Percentiles rank a stretch among this genome's conserved stretches.
Evolutionary conservation across 2,797 vertebrate species (phyloP).

Genomic region (Fistularia commersonii): DNA sequence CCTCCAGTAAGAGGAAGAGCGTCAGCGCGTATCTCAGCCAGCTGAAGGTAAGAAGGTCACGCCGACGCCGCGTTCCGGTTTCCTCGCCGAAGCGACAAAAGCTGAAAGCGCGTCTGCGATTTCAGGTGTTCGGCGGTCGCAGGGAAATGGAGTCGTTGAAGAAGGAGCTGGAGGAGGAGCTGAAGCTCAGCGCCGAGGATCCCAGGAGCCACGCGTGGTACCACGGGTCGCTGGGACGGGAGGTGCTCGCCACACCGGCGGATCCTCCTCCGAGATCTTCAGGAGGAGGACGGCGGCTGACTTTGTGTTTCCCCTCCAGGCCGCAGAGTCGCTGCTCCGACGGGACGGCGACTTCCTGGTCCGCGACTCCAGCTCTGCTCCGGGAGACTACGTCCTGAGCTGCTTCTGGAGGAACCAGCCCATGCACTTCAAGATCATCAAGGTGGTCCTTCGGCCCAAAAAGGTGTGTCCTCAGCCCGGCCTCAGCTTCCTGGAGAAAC

Average conservation of each 20-base stretch:
- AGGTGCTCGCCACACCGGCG: conserved; percentile 62
- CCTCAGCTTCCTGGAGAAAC: too few relatives aligned
- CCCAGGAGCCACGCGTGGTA: conserved; percentile 83
- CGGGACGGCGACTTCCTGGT: conserved; percentile 87
- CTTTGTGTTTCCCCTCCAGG: conserved; percentile 56
- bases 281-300: background rate
- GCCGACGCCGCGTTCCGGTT: too few relatives aligned
- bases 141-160: conserved; percentile 73
- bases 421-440: conserved; percentile 87
- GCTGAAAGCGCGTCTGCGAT: too few relatives aligned
- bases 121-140: conserved; percentile 63
- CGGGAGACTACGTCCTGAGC: conserved; percentile 79
- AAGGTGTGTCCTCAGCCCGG: conserved; percentile 67
- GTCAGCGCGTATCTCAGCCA: conserved; percentile 65
- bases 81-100: too few relatives aligned
- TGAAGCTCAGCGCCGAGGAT: conserved; percentile 79
- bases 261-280: background rate
- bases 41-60: conserved; percentile 61
- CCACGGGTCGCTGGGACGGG: conserved; percentile 76
- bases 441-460: conserved; percentile 81
- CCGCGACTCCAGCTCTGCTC: conserved; percentile 72
- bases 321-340: conserved; percentile 76
- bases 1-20: conserved; percentile 70
- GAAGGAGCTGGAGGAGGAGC: conserved; percentile 84
- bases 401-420: conserved; percentile 76